Evolutionary conservation across 2,888 invertebrate genomes (phyloP).

Genomic region (Stenolophus ochropezus): DNA sequence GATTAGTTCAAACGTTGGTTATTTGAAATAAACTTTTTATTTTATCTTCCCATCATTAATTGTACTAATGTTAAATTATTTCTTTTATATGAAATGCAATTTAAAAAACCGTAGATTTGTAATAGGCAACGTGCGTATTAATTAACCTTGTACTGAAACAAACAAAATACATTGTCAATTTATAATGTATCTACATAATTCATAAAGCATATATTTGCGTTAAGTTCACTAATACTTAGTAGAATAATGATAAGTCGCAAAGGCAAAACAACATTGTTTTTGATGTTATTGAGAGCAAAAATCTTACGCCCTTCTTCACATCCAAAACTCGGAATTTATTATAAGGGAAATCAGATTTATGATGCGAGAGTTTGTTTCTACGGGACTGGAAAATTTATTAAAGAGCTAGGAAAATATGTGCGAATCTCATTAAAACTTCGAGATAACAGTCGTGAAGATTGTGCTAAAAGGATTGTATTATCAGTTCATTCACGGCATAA

Average conservation of each 20-base stretch:
- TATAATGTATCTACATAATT: too few species aligned
- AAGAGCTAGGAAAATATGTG: constrained; percentile 37
- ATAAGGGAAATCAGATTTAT: not conserved
- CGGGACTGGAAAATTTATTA: constrained; percentile 28
- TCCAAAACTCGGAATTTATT: not conserved
- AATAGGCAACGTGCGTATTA: too few species aligned
- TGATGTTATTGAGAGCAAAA: not conserved
- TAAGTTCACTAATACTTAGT: too few species aligned
- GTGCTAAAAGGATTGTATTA: constrained; percentile 38
- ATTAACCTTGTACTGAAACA: too few species aligned
- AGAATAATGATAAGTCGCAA: not conserved
- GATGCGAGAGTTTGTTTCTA: constrained; percentile 4
- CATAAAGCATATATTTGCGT: too few species aligned
- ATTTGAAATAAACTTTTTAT: too few species aligned
- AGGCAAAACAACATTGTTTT: not conserved
- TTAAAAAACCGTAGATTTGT: too few species aligned
- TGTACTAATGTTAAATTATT: too few species aligned
- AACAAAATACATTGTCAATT: too few species aligned
- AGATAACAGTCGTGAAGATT: constrained; percentile 30
- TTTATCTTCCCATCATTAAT: too few species aligned
- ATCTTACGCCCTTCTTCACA: not conserved
- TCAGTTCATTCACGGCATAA: constrained; percentile 37
- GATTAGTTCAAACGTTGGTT: too few species aligned
- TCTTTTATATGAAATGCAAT: too few species aligned
- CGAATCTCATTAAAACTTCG: constrained; percentile 44